phyloP scores from a whole-genome alignment of 2,797 vertebrate genomes.

The Semaprochilodus insignis region DNA sequence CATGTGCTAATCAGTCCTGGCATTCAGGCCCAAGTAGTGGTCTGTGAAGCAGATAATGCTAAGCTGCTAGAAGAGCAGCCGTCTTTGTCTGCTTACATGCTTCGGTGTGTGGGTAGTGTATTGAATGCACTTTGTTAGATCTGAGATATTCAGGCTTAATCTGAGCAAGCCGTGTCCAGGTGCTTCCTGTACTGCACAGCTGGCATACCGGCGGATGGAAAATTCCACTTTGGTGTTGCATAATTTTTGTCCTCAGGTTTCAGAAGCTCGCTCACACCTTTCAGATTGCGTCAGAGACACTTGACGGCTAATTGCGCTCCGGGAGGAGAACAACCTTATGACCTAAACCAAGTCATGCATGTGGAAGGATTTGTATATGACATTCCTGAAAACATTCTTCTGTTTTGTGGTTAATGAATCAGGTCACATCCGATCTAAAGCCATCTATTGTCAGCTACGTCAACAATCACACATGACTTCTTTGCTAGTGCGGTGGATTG shows the following conservation, averaged over 20 bases:
- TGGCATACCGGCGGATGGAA: constrained; percentile 57
- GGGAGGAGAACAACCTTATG: constrained; percentile 1
- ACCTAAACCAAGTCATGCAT: constrained; percentile 23
- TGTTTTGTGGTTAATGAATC: background rate
- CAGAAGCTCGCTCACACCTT: constrained; percentile 40
- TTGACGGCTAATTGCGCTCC: background rate
- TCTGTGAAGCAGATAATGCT: background rate
- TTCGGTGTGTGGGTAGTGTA: constrained; percentile 37
- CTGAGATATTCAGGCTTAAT: constrained; percentile 34
- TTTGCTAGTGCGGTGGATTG: background rate
- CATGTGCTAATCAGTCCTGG: background rate
- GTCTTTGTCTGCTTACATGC: background rate
- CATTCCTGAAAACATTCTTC: constrained; percentile 8
- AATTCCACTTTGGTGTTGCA: constrained; percentile 56
- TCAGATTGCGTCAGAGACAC: constrained; percentile 36
- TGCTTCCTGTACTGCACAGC: constrained; percentile 58
- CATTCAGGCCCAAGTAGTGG: background rate
- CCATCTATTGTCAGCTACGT: background rate
- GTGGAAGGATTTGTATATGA: constrained; percentile 10
- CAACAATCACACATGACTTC: background rate
- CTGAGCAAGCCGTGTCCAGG: constrained; percentile 49
- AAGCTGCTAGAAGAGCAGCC: background rate
- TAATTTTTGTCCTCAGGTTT: constrained; percentile 36
- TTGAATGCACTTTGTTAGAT: constrained; percentile 45
- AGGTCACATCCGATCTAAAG: background rate